A percentile compares a stretch with the other conserved stretches of the same genome.
Evolutionary conservation across 2,797 vertebrate genomes (phyloP).

Genomic region (Trematomus bernacchii): DNA sequence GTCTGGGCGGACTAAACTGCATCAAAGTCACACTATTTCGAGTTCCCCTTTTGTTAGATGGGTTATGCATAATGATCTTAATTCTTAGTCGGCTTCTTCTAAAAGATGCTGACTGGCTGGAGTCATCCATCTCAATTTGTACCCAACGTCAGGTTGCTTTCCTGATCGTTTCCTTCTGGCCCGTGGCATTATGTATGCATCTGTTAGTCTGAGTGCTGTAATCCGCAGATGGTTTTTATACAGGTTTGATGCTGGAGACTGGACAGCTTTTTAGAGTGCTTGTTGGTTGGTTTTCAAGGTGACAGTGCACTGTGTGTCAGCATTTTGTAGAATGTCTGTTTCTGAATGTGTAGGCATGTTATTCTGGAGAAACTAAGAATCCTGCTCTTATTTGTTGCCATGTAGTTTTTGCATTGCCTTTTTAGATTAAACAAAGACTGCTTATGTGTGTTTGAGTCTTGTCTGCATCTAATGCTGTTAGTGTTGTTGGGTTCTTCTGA

Average conservation of each 20-base stretch:
- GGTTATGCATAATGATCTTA: not conserved
- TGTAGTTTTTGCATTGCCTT: constrained; percentile 10
- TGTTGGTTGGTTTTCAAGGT: not conserved
- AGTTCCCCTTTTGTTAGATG: constrained; percentile 15
- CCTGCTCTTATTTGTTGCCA: not conserved
- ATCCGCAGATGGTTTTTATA: not conserved
- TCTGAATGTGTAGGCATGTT: not conserved
- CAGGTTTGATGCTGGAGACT: not conserved
- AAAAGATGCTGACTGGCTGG: not conserved
- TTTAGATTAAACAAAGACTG: constrained; percentile 40
- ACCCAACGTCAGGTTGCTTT: not conserved
- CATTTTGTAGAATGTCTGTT: not conserved
- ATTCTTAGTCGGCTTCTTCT: not conserved
- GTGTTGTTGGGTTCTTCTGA: constrained; percentile 45
- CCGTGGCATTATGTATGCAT: not conserved
- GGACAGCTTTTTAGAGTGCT: not conserved
- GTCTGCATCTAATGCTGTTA: constrained; percentile 46
- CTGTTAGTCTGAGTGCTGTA: not conserved
- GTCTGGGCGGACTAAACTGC: constrained; percentile 59
- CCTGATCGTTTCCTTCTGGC: not conserved
- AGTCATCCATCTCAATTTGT: constrained; percentile 17
- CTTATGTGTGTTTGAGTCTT: constrained; percentile 31
- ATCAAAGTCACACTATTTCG: constrained; percentile 34
- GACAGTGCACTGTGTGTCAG: constrained; percentile 3
- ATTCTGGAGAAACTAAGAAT: not conserved